phyloP scores from a whole-genome alignment of 2,113 vertebrate genomes.

The Lamprologus tigripictilis region DNA sequence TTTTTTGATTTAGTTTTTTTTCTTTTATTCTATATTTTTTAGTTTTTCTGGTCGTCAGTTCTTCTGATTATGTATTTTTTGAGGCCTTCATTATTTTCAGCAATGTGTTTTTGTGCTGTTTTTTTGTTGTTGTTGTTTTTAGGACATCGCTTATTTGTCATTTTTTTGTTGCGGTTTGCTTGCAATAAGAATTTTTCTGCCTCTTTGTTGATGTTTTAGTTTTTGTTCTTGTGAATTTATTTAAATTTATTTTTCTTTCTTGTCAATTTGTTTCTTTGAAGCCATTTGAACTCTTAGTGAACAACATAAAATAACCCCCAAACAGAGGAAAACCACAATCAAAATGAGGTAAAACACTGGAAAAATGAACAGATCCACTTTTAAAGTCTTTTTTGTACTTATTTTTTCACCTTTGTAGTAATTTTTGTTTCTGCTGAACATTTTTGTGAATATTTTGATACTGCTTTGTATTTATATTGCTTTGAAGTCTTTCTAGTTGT shows the following conservation, averaged over 20 bases:
- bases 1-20: fast-evolving
- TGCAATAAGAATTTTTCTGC: background rate
- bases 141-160: background rate
- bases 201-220: background rate
- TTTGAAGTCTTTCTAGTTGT: background rate
- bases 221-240: background rate
- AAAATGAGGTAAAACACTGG: background rate
- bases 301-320: background rate
- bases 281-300: background rate
- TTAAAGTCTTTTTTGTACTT: background rate
- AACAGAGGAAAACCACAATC: background rate
- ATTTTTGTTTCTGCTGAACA: background rate
- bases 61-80: background rate
- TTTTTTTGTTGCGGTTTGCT: background rate
- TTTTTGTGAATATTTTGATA: background rate
- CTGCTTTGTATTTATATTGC: background rate
- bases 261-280: background rate
- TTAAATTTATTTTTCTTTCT: background rate
- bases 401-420: background rate
- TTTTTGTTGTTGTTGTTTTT: fast-evolving
- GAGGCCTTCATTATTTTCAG: background rate
- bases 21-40: background rate
- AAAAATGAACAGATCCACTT: background rate
- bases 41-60: background rate
- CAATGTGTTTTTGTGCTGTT: fast-evolving